phyloP scores from a whole-genome alignment of 2,797 vertebrate species.

The Centropyge bicolor region DNA sequence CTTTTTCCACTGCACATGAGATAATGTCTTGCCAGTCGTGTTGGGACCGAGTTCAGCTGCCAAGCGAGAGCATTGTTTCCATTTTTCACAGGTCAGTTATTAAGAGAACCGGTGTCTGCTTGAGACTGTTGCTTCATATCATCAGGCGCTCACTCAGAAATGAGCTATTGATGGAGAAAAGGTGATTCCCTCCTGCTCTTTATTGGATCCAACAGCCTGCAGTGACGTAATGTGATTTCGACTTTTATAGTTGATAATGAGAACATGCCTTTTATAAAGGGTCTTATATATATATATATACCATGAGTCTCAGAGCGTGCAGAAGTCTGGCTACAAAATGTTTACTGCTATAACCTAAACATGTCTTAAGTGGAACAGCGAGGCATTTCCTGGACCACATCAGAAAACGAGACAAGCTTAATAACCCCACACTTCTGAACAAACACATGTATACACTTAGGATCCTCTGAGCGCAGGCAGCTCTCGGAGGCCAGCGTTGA shows the following conservation, averaged over 20 bases:
- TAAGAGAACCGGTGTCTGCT: slow-evolving; percentile 1
- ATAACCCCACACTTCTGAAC: slow-evolving; percentile 73
- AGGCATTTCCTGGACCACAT: slow-evolving; percentile 82
- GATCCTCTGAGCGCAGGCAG: slow-evolving; percentile 60
- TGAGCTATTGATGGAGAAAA: slow-evolving; percentile 24
- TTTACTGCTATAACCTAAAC: slow-evolving; percentile 77
- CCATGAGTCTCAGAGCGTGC: slow-evolving; percentile 37
- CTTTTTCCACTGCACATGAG: slow-evolving; percentile 80
- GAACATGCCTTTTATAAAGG: slow-evolving; percentile 53
- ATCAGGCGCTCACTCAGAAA: slow-evolving; percentile 15
- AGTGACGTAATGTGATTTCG: slow-evolving; percentile 56
- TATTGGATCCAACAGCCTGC: slow-evolving; percentile 33
- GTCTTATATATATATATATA: slow-evolving; percentile 28
- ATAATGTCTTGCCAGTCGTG: slow-evolving; percentile 62
- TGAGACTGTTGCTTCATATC: slow-evolving; percentile 16
- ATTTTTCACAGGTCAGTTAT: slow-evolving; percentile 42
- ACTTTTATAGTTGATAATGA: slow-evolving; percentile 51
- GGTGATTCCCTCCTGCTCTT: slow-evolving; percentile 12
- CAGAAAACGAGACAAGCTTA: slow-evolving; percentile 78
- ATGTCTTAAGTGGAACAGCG: slow-evolving; percentile 63
- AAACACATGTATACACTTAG: slow-evolving; percentile 81
- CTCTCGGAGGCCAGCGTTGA: slow-evolving; percentile 76
- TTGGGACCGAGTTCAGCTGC: slow-evolving; percentile 48
- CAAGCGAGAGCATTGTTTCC: slow-evolving; percentile 49
- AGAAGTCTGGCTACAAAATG: slow-evolving; percentile 74